Evolutionary conservation across 2,113 vertebrate genomes (phyloP), one percentile per base, ranked within the genome.

Genomic region (Heliornis fulica): DNA sequence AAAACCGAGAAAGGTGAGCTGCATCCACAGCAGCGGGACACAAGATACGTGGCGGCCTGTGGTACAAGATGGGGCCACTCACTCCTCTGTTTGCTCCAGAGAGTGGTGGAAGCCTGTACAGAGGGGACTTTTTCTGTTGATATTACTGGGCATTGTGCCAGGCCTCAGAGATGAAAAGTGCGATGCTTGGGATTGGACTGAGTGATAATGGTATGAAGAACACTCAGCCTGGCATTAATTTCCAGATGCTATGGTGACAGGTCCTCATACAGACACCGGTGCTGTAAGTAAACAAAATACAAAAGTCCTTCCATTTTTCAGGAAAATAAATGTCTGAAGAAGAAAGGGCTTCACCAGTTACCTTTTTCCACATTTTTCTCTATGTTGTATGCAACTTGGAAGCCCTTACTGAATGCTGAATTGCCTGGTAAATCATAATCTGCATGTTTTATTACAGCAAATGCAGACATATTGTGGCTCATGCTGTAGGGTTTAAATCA

Each of bases 401-500:
- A 83, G 36, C 41, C 50, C 46, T 78, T 23, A 23, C 61, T 54
- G 78, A 88, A 88, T n/a, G n/a, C n/a, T n/a, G n/a, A n/a, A n/a
- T n/a, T 0, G 28, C 43, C 57, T 12, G 38, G 64, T 40, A 91
- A 84, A 94, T 92, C 34, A 68, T 8, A 70, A 64, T 9, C 13
- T 53, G 71, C 78, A 48, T 36, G 70, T 85, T 95, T 90, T 69
- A 90, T 91, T 87, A 69, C 25, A 54, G 63, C 87, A 88, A 89
- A 87, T 36, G 45, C 80, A 79, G 83, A 83, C 88, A 91, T 90
- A 90, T 76, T 92, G 93, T 79, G 87, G 59, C 70, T 95, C 46
- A 77, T 61, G 87, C 87, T 96, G 87, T 56, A 93, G 87, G 76
- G 87, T 82, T 91, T 91, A 95, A 94, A 95, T 93, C 93, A 85